phyloP scores from a whole-genome alignment of 2,888 invertebrate genomes.

The Troglohyphantes excavatus region DNA sequence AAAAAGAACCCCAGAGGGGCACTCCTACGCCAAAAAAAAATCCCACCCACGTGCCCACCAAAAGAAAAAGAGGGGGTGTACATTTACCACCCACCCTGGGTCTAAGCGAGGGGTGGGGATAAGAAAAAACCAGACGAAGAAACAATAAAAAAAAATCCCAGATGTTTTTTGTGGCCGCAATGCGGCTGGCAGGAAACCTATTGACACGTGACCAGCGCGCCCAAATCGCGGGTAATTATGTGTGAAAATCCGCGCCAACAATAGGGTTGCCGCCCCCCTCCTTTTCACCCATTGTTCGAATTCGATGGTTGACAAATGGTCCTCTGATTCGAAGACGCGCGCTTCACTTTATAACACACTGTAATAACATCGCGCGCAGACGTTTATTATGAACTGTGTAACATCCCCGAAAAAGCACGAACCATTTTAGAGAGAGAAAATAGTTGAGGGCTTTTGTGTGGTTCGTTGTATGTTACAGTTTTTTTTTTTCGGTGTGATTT shows the following conservation, averaged over 20 bases:
- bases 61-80: conserved; percentile 12
- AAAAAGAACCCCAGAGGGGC: not conserved
- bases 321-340: not conserved
- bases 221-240: conserved; percentile 77
- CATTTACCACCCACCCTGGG: conserved; percentile 25
- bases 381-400: conserved; percentile 61
- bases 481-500: conserved; percentile 40
- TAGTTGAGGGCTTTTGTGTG: conserved; percentile 32
- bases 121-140: not conserved
- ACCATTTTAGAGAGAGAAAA: not conserved
- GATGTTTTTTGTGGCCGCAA: conserved; percentile 71
- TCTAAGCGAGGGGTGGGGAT: conserved; percentile 15
- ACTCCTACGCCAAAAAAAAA: conserved; percentile 5
- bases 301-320: conserved; percentile 71
- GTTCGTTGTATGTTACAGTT: conserved; percentile 22
- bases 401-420: conserved; percentile 32
- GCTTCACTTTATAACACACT: conserved; percentile 23
- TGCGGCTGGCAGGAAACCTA: conserved; percentile 67
- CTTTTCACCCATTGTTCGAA: conserved; percentile 62
- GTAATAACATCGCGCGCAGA: conserved; percentile 35
- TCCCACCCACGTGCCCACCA: not conserved
- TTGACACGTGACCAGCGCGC: conserved; percentile 74
- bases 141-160: conserved; percentile 62
- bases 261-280: conserved; percentile 56
- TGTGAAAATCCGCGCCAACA: conserved; percentile 76